Base-by-base conservation (phyloP, 2,113 vertebrate genomes). In the Aegithalos caudatus region DNA sequence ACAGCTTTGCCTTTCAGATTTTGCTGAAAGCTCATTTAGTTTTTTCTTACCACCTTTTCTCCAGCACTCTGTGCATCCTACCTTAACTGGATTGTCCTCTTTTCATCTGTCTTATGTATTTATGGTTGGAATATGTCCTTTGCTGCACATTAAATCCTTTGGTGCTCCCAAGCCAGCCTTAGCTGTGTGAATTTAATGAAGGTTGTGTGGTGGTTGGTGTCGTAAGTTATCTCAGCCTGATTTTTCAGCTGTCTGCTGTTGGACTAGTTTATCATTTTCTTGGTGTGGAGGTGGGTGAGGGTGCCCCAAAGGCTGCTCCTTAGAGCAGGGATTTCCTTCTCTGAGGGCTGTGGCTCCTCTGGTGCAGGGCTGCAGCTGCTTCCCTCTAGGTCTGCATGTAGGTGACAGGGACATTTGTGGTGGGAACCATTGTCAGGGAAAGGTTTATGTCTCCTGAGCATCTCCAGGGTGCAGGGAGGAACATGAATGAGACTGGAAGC, bases 71-170 rank as follows among this genome's bases (percentile, higher is more conserved):
- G 38, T 13, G 31, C 58, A 40, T 62, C 50, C 81, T 86, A 4
- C 51, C 33, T 82, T 90, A 76, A 57, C 87, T 3, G 3, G 33
- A 37, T 57, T 60, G 42, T 69, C 47, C 62, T 86, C 33, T 72
- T 88, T 65, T 53, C 54, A 54, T 87, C 80, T 91, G 50, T 77
- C 60, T 86, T 62, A 44, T 21, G 23, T 94, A 85, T 96, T 95
- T 93, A 91, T 83, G 81, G 50, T 42, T 48, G 58, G 78, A 90
- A 40, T 88, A 57, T 33, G 45, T 93, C 87, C 79, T 91, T 82
- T 95, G 47, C 66, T 86, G 66, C 67, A 54, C 87, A 73, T 95
- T 90, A 91, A 90, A 90, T 86, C 81, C 78, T 95, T 91, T 91
- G 87, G 53, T 80, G 45, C 64, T 91, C 81, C 80, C 90, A 58